phyloP scores from a whole-genome alignment of 2,888 invertebrate species.

The Hydrotaea diabolus region DNA sequence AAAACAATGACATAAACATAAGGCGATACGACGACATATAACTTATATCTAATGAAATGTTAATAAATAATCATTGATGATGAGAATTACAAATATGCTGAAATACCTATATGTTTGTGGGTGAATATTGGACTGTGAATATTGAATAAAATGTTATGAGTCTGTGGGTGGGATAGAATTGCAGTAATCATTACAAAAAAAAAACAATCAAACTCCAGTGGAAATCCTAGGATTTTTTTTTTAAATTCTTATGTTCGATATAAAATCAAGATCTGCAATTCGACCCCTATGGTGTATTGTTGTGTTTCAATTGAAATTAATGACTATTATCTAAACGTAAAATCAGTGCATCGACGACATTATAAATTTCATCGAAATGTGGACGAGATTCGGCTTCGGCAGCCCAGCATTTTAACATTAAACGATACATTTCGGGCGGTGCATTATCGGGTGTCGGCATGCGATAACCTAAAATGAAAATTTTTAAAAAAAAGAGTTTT shows the following conservation, averaged over 20 bases:
- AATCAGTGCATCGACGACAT: slow-evolving; percentile 86
- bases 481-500: not conserved
- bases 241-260: too few relatives aligned
- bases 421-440: slow-evolving; percentile 92
- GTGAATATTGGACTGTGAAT: slow-evolving; percentile 9
- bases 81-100: not conserved
- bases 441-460: slow-evolving; percentile 96
- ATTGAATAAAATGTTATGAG: slow-evolving; percentile 17
- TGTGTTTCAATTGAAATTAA: slow-evolving; percentile 59
- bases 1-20: slow-evolving; percentile 31
- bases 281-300: not conserved
- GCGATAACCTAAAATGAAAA: slow-evolving; percentile 87
- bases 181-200: too few relatives aligned
- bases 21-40: not conserved
- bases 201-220: too few relatives aligned
- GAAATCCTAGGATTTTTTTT: too few relatives aligned
- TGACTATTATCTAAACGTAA: slow-evolving; percentile 78
- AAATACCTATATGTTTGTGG: not conserved
- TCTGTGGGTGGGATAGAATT: not conserved
- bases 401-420: slow-evolving; percentile 97
- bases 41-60: slow-evolving; percentile 11
- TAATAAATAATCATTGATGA: slow-evolving; percentile 27
- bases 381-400: slow-evolving; percentile 95
- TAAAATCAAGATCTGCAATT: too few relatives aligned
- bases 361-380: slow-evolving; percentile 94